Base-by-base conservation (phyloP, 2,888 invertebrate genomes). In the Panopea generosa region DNA sequence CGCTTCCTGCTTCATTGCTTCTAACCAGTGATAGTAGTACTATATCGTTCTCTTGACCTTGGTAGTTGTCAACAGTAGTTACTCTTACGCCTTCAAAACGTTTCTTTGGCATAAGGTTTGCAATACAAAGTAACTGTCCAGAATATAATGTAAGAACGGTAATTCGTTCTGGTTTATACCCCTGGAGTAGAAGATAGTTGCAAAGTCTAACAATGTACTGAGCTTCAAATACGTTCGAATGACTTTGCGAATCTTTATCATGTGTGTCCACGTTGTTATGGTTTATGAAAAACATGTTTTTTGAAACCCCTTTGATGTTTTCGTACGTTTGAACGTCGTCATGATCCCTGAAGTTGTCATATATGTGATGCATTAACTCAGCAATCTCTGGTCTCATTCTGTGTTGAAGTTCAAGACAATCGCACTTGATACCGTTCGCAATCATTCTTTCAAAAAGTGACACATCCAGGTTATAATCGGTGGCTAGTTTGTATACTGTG, bases 361-460 rank as follows among this genome's bases (percentile, higher is more conserved):
- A 84, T 29, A 91, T 89, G 27, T 77, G 82, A 9, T 77, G 73
- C 69, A 91, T 83, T n/a, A 91, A 68, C 22, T 82, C 67, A 2
- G 91, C 84, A 33, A 92, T 91, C 70, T 90, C 88, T 18, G 92
- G 91, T 33, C 91, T 70, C 92, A 92, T 92, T 56, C 91, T 77
- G 67, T 91, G 91, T 47, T 97, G 97, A 0, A 94, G 94, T n/a
- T 94, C 93, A 1, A 96, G 90, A 20, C 90, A 90, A 2, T 94
- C 93, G 14, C 94, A 95, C 63, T 95, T 94, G 2, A 95, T 88
- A 0, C 95, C 94, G 84, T 96, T 95, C 0, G 94, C 93, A 2
- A 97, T 94, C 94, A 97, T 95, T 11, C 97, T 94, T 88, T 97
- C 97, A 92, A 97, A 97, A 4, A 97, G 93, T 0, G 97, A 97